Base-by-base conservation (phyloP, 2,113 vertebrate genomes). In the Chloropsis hardwickii region DNA sequence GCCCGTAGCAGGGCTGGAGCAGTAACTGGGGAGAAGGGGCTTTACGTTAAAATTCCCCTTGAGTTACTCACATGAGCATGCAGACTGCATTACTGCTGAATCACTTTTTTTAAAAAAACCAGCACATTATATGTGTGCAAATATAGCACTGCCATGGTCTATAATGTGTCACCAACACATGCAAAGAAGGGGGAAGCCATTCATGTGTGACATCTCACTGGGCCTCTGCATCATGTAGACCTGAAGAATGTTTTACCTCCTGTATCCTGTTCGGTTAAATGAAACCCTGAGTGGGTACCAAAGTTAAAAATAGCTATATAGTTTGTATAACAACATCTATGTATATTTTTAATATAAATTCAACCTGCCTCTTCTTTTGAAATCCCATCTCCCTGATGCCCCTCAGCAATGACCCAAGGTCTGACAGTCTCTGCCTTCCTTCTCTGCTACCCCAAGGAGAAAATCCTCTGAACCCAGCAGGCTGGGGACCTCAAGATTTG, bases 141-240 rank as follows among this genome's bases (percentile, higher is more conserved):
- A 95, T 95, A 94, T 92, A 97, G 82, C 37, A 27, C 29, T 58
- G 18, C 76, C 25, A 12, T 21, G 31, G 40, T 74, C 83, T 96
- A n/a, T 84, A 96, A 90, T 0, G 22, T 92, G 80, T 62, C 86
- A 78, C 47, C 83, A 94, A 60, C 47, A 90, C 86, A 97, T 96
- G 94, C 96, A 97, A 97, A 97, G 60, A 90, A 97, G 94, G 88
- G 76, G 96, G 88, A 96, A 97, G 80, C 64, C 72, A 54, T 92
- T 94, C 95, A 88, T 83, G 87, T 77, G 62, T 90, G 79, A 42
- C 14, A 0, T 16, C 42, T 37, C 48, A 69, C 54, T 27, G 54
- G 62, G 21, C 40, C 62, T 54, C 25, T 69, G 20, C 25, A 69
- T 20, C 42, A 42, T 16, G 20, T 56, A 92, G 69, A 81, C 81